These are phyloP conservation scores for Barypeithes pellucidus DNA, from an alignment of 2,888 invertebrate species.

Conservation along the genomic window DNA sequence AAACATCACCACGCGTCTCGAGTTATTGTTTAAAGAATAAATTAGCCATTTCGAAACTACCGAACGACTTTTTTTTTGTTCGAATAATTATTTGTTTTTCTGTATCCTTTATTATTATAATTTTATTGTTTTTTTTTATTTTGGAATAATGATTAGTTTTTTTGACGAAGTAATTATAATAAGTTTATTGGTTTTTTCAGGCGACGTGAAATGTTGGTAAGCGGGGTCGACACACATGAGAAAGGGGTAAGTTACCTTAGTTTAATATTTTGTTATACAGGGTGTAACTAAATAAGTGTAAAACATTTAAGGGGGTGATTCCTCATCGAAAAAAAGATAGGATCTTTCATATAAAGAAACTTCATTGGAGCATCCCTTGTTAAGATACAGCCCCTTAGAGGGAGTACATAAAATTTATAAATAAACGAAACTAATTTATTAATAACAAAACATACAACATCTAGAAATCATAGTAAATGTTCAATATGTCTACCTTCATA, in stretches of 20 bases:
- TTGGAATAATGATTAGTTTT: slow-evolving; percentile 1
- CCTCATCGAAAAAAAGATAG: too few relatives aligned
- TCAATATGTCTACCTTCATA: too few relatives aligned
- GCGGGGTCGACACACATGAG: slow-evolving; percentile 32
- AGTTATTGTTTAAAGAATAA: slow-evolving; percentile 30
- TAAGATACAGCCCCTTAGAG: too few relatives aligned
- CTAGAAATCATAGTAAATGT: too few relatives aligned
- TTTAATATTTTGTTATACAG: too few relatives aligned
- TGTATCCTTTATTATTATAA: slow-evolving; percentile 6
- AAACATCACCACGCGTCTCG: slow-evolving; percentile 18
- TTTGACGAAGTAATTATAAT: not conserved
- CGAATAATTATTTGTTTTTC: slow-evolving; percentile 15
- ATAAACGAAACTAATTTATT: too few relatives aligned
- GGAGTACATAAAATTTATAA: too few relatives aligned
- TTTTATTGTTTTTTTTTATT: slow-evolving; percentile 15
- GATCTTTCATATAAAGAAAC: too few relatives aligned
- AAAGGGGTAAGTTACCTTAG: slow-evolving; percentile 40
- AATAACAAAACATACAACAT: too few relatives aligned
- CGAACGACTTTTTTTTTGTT: not conserved
- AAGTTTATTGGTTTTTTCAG: slow-evolving; percentile 20
- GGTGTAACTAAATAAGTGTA: too few relatives aligned
- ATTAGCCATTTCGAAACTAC: slow-evolving; percentile 21
- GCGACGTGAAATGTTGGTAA: slow-evolving; percentile 37
- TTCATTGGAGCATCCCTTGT: too few relatives aligned
- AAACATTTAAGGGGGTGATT: too few relatives aligned